Conservation (phyloP, 2,113 vertebrate genomes). For the Gallinago paraguaiae region DNA sequence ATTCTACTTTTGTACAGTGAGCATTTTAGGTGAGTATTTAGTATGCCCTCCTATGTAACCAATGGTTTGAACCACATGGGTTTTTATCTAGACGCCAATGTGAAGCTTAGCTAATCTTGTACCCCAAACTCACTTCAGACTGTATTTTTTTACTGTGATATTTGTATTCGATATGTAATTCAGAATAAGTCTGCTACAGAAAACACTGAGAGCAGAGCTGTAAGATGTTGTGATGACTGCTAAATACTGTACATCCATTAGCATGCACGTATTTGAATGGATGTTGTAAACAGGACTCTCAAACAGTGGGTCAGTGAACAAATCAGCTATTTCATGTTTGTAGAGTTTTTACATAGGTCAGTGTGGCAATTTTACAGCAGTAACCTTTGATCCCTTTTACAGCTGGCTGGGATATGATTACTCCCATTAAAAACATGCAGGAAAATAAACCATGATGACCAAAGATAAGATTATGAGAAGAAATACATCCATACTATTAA, state of each 20-base stretch:
- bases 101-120: not conserved
- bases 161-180: not conserved
- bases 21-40: constrained; percentile 16
- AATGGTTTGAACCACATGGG: not conserved
- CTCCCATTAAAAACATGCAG: not conserved
- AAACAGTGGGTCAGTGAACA: not conserved
- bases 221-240: not conserved
- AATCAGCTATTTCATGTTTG: not conserved
- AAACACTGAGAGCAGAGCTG: not conserved
- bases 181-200: not conserved
- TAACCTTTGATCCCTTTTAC: not conserved
- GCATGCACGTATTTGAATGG: not conserved
- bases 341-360: not conserved
- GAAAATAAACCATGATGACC: not conserved
- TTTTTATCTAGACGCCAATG: not conserved
- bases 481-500: not conserved
- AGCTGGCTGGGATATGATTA: not conserved
- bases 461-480: not conserved
- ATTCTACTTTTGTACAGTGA: not conserved
- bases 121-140: not conserved
- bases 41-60: not conserved
- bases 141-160: not conserved
- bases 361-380: not conserved
- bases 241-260: not conserved
- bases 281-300: not conserved